Evolutionary conservation across 2,113 vertebrate species (phyloP).

Genomic region (Clupea harengus): DNA sequence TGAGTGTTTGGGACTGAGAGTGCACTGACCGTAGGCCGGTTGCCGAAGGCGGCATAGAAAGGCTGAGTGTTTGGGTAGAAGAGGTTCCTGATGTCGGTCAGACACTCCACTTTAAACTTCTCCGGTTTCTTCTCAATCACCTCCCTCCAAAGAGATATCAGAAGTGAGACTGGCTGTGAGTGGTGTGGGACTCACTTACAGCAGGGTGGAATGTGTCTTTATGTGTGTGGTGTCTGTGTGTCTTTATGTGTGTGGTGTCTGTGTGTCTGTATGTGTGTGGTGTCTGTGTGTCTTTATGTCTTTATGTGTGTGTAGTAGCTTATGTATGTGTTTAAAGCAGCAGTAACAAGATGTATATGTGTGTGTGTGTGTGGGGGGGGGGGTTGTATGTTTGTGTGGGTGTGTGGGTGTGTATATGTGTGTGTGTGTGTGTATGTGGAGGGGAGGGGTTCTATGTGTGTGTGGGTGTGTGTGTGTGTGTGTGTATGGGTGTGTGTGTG

Average conservation of each 20-base stretch:
- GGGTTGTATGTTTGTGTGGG: no score
- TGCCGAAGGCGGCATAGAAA: slow-evolving; percentile 97
- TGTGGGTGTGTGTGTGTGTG: no score
- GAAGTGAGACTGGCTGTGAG: background rate
- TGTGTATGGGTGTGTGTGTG: background rate
- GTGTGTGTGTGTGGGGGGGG: background rate
- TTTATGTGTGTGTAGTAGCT: no score
- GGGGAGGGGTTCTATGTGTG: no score
- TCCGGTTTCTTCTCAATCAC: slow-evolving; percentile 99
- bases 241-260: no score
- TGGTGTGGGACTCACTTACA: no score
- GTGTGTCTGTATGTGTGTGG: no score
- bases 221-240: background rate
- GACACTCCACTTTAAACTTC: slow-evolving; percentile 96
- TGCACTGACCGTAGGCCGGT: slow-evolving; percentile 86
- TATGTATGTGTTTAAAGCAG: no score
- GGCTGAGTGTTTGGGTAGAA: slow-evolving; percentile 91
- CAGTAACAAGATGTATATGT: background rate
- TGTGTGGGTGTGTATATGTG: no score
- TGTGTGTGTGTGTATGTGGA: no score
- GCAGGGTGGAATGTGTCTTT: no score
- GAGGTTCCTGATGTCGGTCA: slow-evolving; percentile 93
- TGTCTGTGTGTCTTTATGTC: no score
- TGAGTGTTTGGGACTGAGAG: background rate
- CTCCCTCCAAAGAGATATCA: slow-evolving; percentile 73